Percentiles rank a stretch among this genome's conserved stretches.
These are phyloP conservation scores for Lasioglossum morio DNA, from an alignment of 2,888 invertebrate species.

Conservation along the genomic window DNA sequence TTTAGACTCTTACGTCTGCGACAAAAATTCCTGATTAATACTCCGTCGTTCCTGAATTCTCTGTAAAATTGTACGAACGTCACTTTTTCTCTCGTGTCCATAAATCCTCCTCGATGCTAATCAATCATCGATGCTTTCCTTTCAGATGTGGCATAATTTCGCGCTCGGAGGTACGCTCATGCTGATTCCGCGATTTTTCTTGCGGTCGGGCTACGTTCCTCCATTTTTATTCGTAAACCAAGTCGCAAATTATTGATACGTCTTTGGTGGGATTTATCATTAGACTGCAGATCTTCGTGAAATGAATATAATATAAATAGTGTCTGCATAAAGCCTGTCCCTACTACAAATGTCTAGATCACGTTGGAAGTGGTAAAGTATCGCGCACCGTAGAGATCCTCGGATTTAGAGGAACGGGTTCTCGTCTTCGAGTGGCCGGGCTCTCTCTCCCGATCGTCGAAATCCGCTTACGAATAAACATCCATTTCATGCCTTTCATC, in stretches of 20 bases:
- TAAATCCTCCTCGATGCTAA: neutral
- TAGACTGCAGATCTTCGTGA: too few species aligned
- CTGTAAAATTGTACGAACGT: neutral
- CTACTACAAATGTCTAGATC: neutral
- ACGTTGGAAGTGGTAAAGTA: neutral
- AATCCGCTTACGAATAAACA: constrained; percentile 73
- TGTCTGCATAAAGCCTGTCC: neutral
- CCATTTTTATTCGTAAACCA: neutral
- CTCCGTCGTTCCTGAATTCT: neutral
- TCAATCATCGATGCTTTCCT: neutral
- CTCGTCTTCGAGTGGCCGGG: constrained; percentile 3
- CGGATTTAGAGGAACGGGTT: neutral
- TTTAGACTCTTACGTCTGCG: neutral
- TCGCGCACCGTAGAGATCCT: neutral
- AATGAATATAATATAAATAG: too few species aligned
- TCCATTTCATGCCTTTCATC: constrained; percentile 60
- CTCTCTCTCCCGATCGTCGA: constrained; percentile 41
- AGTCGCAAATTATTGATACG: neutral
- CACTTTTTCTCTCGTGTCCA: neutral
- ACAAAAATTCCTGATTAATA: neutral
- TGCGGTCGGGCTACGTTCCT: neutral
- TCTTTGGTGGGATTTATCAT: too few species aligned
- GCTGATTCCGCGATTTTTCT: neutral
- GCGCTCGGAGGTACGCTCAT: neutral
- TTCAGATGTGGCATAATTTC: neutral